Conservation (phyloP, 92 coral and sea anemone species). For the Bergia puertoricense region DNA sequence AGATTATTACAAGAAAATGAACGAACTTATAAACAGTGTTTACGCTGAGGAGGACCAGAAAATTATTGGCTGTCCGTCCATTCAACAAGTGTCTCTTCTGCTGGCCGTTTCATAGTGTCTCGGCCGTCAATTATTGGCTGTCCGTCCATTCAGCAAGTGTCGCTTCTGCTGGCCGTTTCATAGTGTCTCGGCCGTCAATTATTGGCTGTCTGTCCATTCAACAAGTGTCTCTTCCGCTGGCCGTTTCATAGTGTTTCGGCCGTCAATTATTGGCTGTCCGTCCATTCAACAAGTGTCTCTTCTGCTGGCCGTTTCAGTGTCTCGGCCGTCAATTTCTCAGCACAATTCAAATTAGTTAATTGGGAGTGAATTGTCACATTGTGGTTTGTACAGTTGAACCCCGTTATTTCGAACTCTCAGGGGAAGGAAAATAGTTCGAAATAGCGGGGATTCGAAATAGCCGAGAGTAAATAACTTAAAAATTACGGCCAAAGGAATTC, state of each 20-base stretch:
- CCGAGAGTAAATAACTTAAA: no score
- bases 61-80: slow-evolving; percentile 96
- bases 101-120: neutral
- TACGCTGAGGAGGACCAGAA: slow-evolving; percentile 91
- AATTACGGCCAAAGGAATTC: no score
- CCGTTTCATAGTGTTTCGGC: neutral
- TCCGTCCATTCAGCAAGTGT: slow-evolving; percentile 95
- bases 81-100: slow-evolving; percentile 79
- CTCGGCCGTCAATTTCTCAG: neutral
- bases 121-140: slow-evolving; percentile 76
- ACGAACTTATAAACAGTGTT: slow-evolving; percentile 76
- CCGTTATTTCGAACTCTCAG: no score
- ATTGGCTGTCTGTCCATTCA: slow-evolving; percentile 97
- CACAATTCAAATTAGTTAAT: neutral
- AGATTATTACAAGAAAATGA: slow-evolving; percentile 94
- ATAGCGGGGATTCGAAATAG: no score
- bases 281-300: slow-evolving; percentile 88
- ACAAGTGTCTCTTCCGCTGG: slow-evolving; percentile 63
- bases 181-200: slow-evolving; percentile 32
- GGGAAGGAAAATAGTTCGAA: no score
- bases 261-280: slow-evolving; percentile 88
- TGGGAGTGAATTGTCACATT: neutral
- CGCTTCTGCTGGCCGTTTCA: slow-evolving; percentile 15
- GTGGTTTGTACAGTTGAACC: no score
- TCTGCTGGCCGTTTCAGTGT: slow-evolving; percentile 2